These are phyloP conservation scores for Maconellicoccus hirsutus DNA, from an alignment of 1,140 invertebrate genomes.

Conservation along the genomic window DNA sequence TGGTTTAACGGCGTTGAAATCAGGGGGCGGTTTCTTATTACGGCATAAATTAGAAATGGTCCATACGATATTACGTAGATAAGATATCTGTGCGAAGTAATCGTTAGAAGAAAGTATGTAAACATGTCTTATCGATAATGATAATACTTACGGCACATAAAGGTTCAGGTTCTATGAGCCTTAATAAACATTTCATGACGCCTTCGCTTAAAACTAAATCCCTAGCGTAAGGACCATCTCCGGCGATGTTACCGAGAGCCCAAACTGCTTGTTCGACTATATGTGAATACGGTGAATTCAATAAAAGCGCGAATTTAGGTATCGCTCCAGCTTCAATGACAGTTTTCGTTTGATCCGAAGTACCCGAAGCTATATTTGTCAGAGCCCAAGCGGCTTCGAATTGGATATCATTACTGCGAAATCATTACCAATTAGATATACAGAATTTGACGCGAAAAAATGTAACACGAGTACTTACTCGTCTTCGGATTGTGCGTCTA, in stretches of 20 bases:
- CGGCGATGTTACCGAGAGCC: constrained; percentile 96
- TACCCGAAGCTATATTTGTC: constrained; percentile 88
- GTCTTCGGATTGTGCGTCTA: constrained; percentile 22
- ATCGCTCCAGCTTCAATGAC: constrained; percentile 71
- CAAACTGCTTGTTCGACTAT: constrained; percentile 94
- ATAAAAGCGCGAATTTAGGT: constrained; percentile 64
- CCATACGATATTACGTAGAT: constrained; percentile 67
- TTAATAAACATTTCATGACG: constrained; percentile 52
- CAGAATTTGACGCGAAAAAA: not conserved
- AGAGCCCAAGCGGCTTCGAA: constrained; percentile 97
- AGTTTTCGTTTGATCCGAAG: constrained; percentile 51
- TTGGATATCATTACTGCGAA: constrained; percentile 67
- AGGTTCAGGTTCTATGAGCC: constrained; percentile 45
- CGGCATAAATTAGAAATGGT: constrained; percentile 85
- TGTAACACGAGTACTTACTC: constrained; percentile 17
- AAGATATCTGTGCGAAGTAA: constrained; percentile 27
- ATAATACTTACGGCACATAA: constrained; percentile 8
- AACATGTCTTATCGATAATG: not conserved
- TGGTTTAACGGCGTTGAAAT: constrained; percentile 60
- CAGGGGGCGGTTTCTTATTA: constrained; percentile 77
- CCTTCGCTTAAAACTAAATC: constrained; percentile 59
- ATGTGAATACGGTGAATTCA: constrained; percentile 57
- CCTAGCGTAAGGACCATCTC: constrained; percentile 62
- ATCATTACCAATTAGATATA: not conserved
- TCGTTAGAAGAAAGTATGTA: not conserved